Evolutionary conservation across 2,888 invertebrate species (phyloP), one percentile per base, ranked within the genome.

Genomic region (Prionchulus punctatus): DNA sequence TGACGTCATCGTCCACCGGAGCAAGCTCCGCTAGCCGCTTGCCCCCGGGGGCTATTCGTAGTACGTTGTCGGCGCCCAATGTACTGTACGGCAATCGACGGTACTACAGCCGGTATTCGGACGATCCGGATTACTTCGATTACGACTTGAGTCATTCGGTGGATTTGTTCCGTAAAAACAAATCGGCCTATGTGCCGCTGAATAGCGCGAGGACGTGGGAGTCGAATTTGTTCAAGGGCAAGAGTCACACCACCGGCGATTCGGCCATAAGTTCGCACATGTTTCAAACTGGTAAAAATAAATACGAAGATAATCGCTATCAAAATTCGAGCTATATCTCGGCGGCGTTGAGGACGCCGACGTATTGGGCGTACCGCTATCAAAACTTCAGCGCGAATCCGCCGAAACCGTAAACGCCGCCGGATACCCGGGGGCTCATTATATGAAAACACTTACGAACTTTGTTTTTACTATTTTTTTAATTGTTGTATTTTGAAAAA

Each of bases 51-150:
- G n/a, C n/a, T n/a, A n/a, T n/a, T n/a, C n/a, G n/a, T n/a, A n/a
- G n/a, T 36, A 12, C 18, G 23, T n/a, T 23, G 23, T 45, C 18
- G 12, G 45, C 12, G 23, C 12, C 45, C 4, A 45, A 45, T 45
- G 12, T 23, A 7, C 23, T 45, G 45, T 45, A 45, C 45, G 45
- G 45, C 12, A 45, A 45, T 45, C 12, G 45, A 23, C 45, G 45
- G 7, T 45, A 45, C 23, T 45, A 45, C 23, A 45, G 45, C 23
- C 12, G 45, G 12, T 45, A 45, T n/a, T n/a, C n/a, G n/a, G 61
- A 62, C 53, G 69, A 69, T 58, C 67, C 67, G n/a, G 69, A 69
- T 52, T 69, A 69, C 54, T 69, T 69, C 55, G 69, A 69, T 56
- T 69, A 63, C 58, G 69, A 69, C 48, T 60, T 69, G 1, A 62